A percentile compares a stretch with the other conserved stretches of the same genome.
Conservation (phyloP, 2,888 invertebrate genomes). For the Megalurothrips usitatus region DNA sequence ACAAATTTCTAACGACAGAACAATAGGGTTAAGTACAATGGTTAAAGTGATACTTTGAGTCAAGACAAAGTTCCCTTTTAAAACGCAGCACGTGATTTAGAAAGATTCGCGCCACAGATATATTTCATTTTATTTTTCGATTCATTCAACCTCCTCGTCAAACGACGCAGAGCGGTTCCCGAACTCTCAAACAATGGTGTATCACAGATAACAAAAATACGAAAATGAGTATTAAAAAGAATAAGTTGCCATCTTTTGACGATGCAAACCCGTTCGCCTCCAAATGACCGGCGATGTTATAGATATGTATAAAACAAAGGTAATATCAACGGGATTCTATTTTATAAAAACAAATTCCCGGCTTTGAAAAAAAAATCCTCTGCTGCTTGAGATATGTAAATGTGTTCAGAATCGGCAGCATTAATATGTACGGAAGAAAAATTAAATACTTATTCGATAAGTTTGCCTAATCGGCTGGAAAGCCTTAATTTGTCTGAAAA, state of each 20-base stretch:
- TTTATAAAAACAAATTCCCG: background rate
- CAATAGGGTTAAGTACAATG: background rate
- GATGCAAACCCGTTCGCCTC: background rate
- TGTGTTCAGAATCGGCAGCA: background rate
- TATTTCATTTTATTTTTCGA: no score
- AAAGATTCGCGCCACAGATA: no score
- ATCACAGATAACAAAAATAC: conserved; percentile 23
- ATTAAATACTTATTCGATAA: no score
- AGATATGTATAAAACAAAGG: conserved; percentile 14
- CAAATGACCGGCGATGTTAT: background rate
- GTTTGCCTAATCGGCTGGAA: no score
- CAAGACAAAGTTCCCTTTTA: background rate
- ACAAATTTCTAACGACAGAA: background rate
- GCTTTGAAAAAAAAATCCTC: background rate
- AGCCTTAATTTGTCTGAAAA: no score
- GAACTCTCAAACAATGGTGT: background rate
- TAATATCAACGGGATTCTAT: background rate
- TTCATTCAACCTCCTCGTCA: no score
- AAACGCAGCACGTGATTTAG: no score
- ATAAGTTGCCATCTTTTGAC: background rate
- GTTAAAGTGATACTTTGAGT: background rate
- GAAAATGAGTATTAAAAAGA: background rate
- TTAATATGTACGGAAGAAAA: no score
- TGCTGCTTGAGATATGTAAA: conserved; percentile 1
- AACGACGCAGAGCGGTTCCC: no score